A percentile compares a stretch with the other conserved stretches of the same genome.
Evolutionary conservation across 2,113 vertebrate genomes (phyloP).

Genomic region (Anser cygnoides): DNA sequence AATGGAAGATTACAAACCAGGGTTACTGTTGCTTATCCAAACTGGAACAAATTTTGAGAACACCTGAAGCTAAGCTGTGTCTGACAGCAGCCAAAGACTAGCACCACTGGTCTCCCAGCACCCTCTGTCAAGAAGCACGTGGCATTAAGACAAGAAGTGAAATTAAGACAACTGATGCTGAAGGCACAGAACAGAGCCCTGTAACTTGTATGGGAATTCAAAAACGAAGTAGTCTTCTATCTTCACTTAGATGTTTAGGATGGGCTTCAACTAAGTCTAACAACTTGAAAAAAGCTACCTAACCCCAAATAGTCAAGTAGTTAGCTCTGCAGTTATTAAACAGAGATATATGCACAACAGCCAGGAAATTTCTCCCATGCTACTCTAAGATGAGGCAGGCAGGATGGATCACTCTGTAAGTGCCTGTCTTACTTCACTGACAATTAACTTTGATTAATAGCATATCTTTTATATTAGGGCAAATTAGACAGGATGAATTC

Average conservation of each 20-base stretch:
- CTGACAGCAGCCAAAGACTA: background rate
- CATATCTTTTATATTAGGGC: background rate
- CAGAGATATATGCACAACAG: background rate
- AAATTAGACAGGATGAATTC: conserved; percentile 19
- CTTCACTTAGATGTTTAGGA: background rate
- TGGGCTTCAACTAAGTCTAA: background rate
- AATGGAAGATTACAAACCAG: background rate
- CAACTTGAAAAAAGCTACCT: background rate
- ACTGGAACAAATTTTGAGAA: background rate
- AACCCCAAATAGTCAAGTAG: background rate
- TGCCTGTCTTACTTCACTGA: background rate
- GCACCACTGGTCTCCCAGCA: background rate
- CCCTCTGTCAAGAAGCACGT: background rate
- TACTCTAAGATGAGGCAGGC: background rate
- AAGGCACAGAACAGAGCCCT: background rate
- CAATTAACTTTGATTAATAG: conserved; percentile 32
- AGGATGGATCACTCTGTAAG: background rate
- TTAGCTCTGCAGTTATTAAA: background rate
- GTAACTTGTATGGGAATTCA: background rate
- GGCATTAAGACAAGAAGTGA: background rate
- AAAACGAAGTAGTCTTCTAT: background rate
- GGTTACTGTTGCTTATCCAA: background rate
- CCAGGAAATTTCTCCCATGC: background rate
- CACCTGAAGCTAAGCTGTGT: background rate
- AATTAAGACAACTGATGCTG: background rate